These are phyloP conservation scores for Machimus rusticus DNA, from an alignment of 2,888 invertebrate genomes.

Conservation along the genomic window DNA sequence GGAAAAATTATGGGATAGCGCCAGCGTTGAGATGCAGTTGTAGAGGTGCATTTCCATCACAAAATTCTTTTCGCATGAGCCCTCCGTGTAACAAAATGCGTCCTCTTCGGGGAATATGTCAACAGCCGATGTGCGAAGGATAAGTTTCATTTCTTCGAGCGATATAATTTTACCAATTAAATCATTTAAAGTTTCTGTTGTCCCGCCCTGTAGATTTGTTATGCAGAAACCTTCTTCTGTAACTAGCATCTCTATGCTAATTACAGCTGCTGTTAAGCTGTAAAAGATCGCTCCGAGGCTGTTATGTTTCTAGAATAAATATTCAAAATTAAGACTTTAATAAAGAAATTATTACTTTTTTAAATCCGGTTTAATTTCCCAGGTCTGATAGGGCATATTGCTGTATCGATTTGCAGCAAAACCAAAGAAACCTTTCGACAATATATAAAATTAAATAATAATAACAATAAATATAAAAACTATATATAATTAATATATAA, in stretches of 20 bases:
- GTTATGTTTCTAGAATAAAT: neutral
- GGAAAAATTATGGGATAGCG: constrained; percentile 77
- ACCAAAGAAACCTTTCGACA: constrained; percentile 69
- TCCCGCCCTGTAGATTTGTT: constrained; percentile 61
- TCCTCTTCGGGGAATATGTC: constrained; percentile 86
- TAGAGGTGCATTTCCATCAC: constrained; percentile 78
- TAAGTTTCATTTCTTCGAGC: constrained; percentile 56
- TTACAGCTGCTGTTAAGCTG: constrained; percentile 66
- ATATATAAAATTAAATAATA: constrained; percentile 12
- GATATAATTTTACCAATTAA: constrained; percentile 58
- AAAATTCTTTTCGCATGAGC: constrained; percentile 73
- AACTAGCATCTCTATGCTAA: constrained; percentile 67
- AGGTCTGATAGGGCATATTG: constrained; percentile 85
- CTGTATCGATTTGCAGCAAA: constrained; percentile 77
- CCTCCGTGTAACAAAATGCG: constrained; percentile 75
- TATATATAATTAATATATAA: too few relatives aligned
- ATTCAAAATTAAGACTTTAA: neutral
- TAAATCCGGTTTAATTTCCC: constrained; percentile 79
- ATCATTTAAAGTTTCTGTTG: constrained; percentile 56
- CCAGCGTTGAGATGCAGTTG: constrained; percentile 78
- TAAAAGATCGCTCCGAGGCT: constrained; percentile 61
- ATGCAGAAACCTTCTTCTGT: constrained; percentile 61
- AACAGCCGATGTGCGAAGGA: constrained; percentile 71
- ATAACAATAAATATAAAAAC: neutral
- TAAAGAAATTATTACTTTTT: constrained; percentile 61